Evolutionary conservation across 2,888 invertebrate genomes (phyloP), one percentile per base, ranked within the genome.

Genomic region (Sericinus montela): DNA sequence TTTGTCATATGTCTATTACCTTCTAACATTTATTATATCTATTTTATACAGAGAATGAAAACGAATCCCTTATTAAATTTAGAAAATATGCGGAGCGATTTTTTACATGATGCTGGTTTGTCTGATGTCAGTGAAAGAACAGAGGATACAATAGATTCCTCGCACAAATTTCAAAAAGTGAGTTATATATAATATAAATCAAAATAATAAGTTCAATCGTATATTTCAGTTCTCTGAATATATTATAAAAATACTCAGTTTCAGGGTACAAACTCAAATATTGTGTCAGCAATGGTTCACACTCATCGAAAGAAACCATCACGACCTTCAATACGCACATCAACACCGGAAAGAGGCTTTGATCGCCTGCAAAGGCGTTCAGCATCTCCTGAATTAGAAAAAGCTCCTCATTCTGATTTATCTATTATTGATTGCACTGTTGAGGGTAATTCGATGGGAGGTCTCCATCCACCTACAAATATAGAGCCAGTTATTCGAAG

Each of bases 401-500:
- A 80, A 56, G 85, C 82, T 19, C 89, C 89, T 23, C 89, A 89
- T 63, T 85, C 84, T 15, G 88, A 89, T 40, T 63, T 89, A 7
- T 84, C 89, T 1, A 88, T 89, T 51, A 75, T 89, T 7, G 86
- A 89, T 54, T 87, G 81, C 47, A 75, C 74, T 50, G 51, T 77
- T 13, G 81, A 88, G 54, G 70, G 69, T 52, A 70, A 75, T 56
- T 58, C 62, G 37, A 56, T 60, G 7, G 54, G 63, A 15, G 65
- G 63, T 39, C 66, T 72, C 48, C 48, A 75, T 82, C 55, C 76
- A 85, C 51, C 82, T 69, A 69, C 77, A 19, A 73, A 75, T 54
- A 80, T 79, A 14, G 84, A 84, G 51, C 72, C 75, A 38, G 69
- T 69, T 0, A 91, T 93, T 6, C 89, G 96, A 51, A 92, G 93